phyloP scores from a whole-genome alignment of 2,888 invertebrate genomes.

The Seira musarum region DNA sequence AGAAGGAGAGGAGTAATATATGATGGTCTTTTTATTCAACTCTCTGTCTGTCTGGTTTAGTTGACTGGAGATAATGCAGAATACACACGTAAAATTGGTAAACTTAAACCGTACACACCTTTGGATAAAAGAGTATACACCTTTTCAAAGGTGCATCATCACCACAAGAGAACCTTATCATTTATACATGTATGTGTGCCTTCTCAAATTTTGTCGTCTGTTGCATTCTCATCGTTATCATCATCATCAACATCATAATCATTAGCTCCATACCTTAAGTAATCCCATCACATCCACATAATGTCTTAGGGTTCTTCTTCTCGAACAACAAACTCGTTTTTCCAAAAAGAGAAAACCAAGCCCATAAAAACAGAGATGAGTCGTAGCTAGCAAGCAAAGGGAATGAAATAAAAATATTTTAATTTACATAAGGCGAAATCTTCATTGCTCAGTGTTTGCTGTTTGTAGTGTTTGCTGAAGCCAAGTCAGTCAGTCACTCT shows the following conservation, averaged over 20 bases:
- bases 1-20: neutral
- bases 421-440: neutral
- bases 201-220: neutral
- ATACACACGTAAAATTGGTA: neutral
- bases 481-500: slow-evolving; percentile 33
- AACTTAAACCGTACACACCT: neutral
- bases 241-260: neutral
- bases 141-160: neutral
- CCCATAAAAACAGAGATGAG: neutral
- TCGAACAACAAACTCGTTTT: slow-evolving; percentile 36
- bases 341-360: slow-evolving; percentile 8
- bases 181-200: no score
- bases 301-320: neutral
- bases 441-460: no score
- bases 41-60: neutral
- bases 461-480: no score
- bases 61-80: neutral
- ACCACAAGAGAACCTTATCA: neutral
- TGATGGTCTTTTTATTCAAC: no score
- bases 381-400: no score
- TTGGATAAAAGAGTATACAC: neutral
- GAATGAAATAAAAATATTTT: slow-evolving; percentile 13
- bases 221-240: neutral
- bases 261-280: no score
- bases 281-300: neutral